Evolutionary conservation across 2,797 vertebrate species (phyloP), one percentile per base, ranked within the genome.

Genomic region (Spatula versicolor): DNA sequence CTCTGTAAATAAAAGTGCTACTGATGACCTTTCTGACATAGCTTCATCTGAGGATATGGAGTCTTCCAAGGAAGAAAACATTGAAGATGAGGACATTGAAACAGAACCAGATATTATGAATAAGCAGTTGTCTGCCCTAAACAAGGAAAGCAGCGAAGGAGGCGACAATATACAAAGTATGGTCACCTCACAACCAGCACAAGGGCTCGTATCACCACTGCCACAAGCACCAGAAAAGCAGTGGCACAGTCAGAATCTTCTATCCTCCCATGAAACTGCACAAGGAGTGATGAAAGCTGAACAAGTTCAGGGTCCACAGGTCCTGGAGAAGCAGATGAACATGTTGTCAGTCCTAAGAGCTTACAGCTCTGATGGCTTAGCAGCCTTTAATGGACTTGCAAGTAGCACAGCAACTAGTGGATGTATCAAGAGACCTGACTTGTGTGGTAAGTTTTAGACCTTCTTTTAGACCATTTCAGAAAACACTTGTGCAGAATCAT

Each of bases 341-440:
- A 98, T 99, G 98, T 98, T 99, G 96, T 99, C 99, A 68, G 99
- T 99, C 97, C 98, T 99, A 95, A 98, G 99, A 98, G 99, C 99
- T 97, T 99, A 99, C 98, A 99, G 99, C 97, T 98, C 98, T 45
- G 99, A 99, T 96, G 98, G 98, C 98, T 98, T 99, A 88, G 98
- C 99, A 63, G 98, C 98, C 93, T 99, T 99, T 98, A 99, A 99
- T 46, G 97, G 99, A 98, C 98, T 99, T 96, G 98, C 98, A 88
- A 98, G 98, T 92, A 98, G 98, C 97, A 97, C 98, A 97, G 98
- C 97, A 91, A 98, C 97, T 88, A 98, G 97, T 88, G 98, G 98
- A 97, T 98, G 98, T 98, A 98, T 99, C 98, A 99, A 99, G 98
- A 99, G 99, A 98, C 98, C 98, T 96, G 99, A 99, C 97, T 98